Conservation (phyloP, 2,797 vertebrate species). For the Furcifer pardalis region DNA sequence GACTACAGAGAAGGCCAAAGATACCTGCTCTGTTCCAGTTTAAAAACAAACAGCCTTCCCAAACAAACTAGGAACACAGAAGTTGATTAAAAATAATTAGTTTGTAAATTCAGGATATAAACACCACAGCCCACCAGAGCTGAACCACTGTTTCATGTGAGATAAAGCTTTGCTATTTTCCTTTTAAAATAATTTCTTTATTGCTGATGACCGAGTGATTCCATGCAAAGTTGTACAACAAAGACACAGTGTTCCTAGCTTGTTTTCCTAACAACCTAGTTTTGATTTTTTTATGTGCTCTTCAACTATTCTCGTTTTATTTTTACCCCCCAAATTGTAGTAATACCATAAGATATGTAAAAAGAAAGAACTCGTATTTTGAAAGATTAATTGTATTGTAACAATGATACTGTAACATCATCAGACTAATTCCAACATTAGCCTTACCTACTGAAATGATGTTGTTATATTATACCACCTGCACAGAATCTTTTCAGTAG, state of each 20-base stretch:
- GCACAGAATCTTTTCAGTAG: too few species aligned
- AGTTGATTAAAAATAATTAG: neutral
- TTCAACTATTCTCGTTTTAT: neutral
- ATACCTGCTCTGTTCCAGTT: neutral
- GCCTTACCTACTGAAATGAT: too few species aligned
- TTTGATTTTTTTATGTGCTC: neutral
- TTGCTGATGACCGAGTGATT: neutral
- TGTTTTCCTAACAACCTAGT: neutral
- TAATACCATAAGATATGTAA: neutral
- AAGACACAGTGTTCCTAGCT: neutral
- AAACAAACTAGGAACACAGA: too few species aligned
- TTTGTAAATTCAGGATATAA: fast-evolving
- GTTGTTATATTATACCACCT: too few species aligned
- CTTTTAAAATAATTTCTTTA: constrained; percentile 11
- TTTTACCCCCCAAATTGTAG: neutral
- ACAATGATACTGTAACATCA: neutral
- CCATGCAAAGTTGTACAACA: neutral
- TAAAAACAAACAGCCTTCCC: neutral
- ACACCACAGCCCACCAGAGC: neutral
- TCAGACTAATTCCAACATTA: neutral
- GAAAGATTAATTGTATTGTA: neutral
- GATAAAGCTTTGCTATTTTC: neutral
- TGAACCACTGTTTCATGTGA: neutral
- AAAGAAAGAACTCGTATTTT: neutral
- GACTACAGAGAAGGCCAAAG: neutral